Evolutionary conservation across 2,888 invertebrate genomes (phyloP).

Genomic region (Scaptomyza caliginosa): DNA sequence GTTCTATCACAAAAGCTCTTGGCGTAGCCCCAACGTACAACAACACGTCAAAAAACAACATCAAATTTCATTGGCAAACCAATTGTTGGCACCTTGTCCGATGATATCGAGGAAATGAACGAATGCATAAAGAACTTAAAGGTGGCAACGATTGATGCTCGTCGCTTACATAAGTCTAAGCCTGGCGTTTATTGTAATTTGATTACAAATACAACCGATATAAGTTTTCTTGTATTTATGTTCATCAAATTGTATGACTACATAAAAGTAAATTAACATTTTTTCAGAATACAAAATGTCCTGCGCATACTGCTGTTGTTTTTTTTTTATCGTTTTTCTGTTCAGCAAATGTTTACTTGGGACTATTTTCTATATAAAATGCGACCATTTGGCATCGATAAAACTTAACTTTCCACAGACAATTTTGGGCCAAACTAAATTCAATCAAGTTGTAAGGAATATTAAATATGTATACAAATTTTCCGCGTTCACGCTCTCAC

Average conservation of each 20-base stretch:
- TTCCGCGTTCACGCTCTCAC: too few species aligned
- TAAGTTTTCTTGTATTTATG: slow-evolving; percentile 20
- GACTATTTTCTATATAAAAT: slow-evolving; percentile 97
- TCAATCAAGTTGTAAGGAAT: too few species aligned
- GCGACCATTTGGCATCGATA: slow-evolving; percentile 88
- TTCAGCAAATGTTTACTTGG: slow-evolving; percentile 95
- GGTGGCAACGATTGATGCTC: slow-evolving; percentile 93
- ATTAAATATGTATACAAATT: too few species aligned
- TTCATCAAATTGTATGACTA: neutral
- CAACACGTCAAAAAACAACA: too few species aligned
- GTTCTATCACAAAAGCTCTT: neutral
- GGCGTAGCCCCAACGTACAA: too few species aligned
- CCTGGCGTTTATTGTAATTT: slow-evolving; percentile 86
- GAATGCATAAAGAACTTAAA: slow-evolving; percentile 91
- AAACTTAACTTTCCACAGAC: slow-evolving; percentile 50
- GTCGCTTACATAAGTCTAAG: slow-evolving; percentile 94
- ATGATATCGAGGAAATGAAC: slow-evolving; percentile 84
- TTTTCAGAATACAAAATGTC: slow-evolving; percentile 85
- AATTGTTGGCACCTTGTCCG: too few species aligned
- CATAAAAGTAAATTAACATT: neutral
- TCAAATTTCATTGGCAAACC: neutral
- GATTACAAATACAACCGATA: slow-evolving; percentile 94
- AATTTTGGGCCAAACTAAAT: slow-evolving; percentile 14
- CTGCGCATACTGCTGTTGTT: slow-evolving; percentile 95
- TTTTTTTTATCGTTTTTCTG: slow-evolving; percentile 97